Evolutionary conservation across 2,797 vertebrate genomes (phyloP).

Genomic region (Chaunax sp.): DNA sequence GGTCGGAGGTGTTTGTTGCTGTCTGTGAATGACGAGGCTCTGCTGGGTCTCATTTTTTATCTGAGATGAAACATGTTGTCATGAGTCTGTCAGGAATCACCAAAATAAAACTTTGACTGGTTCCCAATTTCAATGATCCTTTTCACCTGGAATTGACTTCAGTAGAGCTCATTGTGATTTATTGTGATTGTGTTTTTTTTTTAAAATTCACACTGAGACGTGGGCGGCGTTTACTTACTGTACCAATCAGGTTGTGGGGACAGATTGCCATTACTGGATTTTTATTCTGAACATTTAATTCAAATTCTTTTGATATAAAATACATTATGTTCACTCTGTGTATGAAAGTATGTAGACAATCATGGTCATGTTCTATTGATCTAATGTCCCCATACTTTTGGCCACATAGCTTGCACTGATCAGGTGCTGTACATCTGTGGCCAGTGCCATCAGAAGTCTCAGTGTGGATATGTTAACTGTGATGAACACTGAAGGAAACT

Average conservation of each 20-base stretch:
- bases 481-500: slow-evolving; percentile 38
- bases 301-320: not conserved
- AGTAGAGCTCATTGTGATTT: not conserved
- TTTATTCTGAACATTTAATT: not conserved
- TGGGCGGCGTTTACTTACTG: slow-evolving; percentile 19
- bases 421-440: not conserved
- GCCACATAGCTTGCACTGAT: not conserved
- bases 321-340: too few species aligned
- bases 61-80: too few species aligned
- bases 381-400: not conserved
- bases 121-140: not conserved
- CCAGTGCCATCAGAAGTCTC: not conserved
- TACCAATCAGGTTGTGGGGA: slow-evolving; percentile 52
- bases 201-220: slow-evolving; percentile 18
- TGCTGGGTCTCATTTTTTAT: not conserved
- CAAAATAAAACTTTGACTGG: not conserved
- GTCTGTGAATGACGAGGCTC: not conserved
- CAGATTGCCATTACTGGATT: slow-evolving; percentile 29
- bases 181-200: slow-evolving; percentile 7
- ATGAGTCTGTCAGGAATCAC: not conserved
- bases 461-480: too few species aligned
- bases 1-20: slow-evolving; percentile 11
- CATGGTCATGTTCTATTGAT: not conserved
- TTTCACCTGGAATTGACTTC: not conserved
- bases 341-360: not conserved